Conservation (phyloP, 1,140 invertebrate genomes). For the Bombus affinis region DNA sequence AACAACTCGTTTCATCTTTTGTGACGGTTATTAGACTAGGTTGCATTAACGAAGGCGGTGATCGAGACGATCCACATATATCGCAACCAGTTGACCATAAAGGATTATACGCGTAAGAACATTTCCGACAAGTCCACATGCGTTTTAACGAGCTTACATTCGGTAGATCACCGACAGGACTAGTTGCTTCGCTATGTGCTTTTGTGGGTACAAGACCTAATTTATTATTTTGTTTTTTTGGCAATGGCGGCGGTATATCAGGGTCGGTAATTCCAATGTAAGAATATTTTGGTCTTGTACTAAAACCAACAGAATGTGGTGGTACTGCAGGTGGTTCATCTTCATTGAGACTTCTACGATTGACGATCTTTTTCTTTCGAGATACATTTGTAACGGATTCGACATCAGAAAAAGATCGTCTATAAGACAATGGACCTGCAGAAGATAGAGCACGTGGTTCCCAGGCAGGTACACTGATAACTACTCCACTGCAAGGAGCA, state of each 20-base stretch:
- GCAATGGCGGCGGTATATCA: constrained; percentile 79
- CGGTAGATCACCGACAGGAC: constrained; percentile 72
- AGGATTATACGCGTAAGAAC: constrained; percentile 94
- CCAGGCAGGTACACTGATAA: constrained; percentile 83
- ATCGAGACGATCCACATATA: constrained; percentile 88
- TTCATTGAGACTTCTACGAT: constrained; percentile 85
- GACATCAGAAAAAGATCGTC: constrained; percentile 86
- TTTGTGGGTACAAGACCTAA: constrained; percentile 71
- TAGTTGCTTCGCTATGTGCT: constrained; percentile 79
- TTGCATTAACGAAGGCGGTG: constrained; percentile 85
- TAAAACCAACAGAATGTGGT: constrained; percentile 80
- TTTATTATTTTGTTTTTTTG: constrained; percentile 79
- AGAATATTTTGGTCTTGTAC: constrained; percentile 82
- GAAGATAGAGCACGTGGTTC: constrained; percentile 80
- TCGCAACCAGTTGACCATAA: constrained; percentile 90
- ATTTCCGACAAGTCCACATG: constrained; percentile 94
- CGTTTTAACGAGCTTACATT: constrained; percentile 83
- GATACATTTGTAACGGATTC: constrained; percentile 76
- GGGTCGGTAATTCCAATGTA: constrained; percentile 85
- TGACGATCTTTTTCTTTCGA: constrained; percentile 75
- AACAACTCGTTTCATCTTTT: constrained; percentile 81
- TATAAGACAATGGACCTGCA: constrained; percentile 84
- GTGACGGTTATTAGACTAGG: constrained; percentile 88
- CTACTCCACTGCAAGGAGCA: constrained; percentile 81
- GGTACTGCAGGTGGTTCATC: constrained; percentile 83